Evolutionary conservation across 2,113 vertebrate species (phyloP), one percentile per base, ranked within the genome.

Genomic region (Silurus meridionalis): DNA sequence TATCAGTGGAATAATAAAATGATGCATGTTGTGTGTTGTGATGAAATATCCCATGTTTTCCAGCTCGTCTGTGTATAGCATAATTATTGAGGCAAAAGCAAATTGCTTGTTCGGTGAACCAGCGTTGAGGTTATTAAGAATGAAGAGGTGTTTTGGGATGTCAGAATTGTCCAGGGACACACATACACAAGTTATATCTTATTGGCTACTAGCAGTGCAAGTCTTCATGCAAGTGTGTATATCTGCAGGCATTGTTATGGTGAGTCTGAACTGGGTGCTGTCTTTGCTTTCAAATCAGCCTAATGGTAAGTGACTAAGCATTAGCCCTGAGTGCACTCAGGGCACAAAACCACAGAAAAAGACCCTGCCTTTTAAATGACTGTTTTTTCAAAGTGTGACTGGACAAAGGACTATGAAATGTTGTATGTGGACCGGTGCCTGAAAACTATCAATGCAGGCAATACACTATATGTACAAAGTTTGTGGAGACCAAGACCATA

Each of bases 301-400:
- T 85, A 90, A 90, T 90, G 83, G 82, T 85, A 82, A 88, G 83
- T 88, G 85, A 87, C 83, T 88, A 88, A 85, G 87, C 89, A 88
- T 64, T 75, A 85, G 79, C 21, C 53, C 46, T 57, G 79, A 79
- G 52, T 72, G 79, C 82, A 80, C 82, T 67, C n/a, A 57, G 64
- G 69, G 69, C 63, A 81, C 82, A 88, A 87, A 80, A 83, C 79
- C 82, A 83, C 23, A 11, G 60, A 75, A 63, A 75, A 63, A 72
- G 25, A 55, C 23, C 67, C 74, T 81, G 55, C 78, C 64, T 75
- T 75, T 78, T 80, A 78, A 77, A 87, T 84, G 14, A 57, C 60
- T 9, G 60, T 60, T 23, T 48, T 80, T 61, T 14, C 66, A 37
- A 57, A 82, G 79, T 55, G 52, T 63, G 23, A 71, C 13, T 61